Base-by-base conservation (phyloP, 2,797 vertebrate genomes). In the Sebastes matsubarae region DNA sequence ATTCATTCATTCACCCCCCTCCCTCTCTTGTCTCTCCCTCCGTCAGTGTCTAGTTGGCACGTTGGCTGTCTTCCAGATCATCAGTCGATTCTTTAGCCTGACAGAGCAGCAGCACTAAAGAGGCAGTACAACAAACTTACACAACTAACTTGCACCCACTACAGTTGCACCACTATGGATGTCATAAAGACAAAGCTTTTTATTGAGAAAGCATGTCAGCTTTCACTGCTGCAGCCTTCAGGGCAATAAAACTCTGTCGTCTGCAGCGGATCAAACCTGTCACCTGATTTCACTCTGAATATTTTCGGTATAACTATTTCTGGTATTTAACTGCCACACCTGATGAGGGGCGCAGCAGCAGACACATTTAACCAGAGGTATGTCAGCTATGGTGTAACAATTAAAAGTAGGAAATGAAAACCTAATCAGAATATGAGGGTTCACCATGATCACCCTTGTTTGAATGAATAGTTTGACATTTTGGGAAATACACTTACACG, bases 41-140 rank as follows among this genome's bases (percentile, higher is more conserved):
- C 18, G 72, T 90, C 84, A 79, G 69, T 63, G 79, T 89, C 77
- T 83, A 42, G 76, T 66, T 87, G 90, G 81, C 68, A 61, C 4
- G 18, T 73, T 90, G 88, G 91, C 83, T 77, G 8, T 67, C 59
- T 69, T 92, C 91, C 90, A 88, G 71, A 90, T 81, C 83, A 75
- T 85, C 88, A 89, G 77, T 79, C 8, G 18, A 81, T 75, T 88
- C 82, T 89, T 80, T 59, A 73, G 71, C 89, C 81, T 83, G 82
- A 84, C 54, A 79, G 78, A 84, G 68, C 68, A 67, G 76, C 69
- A 85, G 63, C 61, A 46, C 46, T 68, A 6, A 88, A 72, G 68
- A 79, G 73, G 66, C 63, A 71, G 11, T 65, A 72, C 60, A 70
- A 71, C 75, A 50, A 75, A 71, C 71, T 32, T 38, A 46, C 72